These are phyloP conservation scores for Coluber constrictor DNA, from an alignment of 2,797 vertebrate genomes.

Conservation along the genomic window DNA sequence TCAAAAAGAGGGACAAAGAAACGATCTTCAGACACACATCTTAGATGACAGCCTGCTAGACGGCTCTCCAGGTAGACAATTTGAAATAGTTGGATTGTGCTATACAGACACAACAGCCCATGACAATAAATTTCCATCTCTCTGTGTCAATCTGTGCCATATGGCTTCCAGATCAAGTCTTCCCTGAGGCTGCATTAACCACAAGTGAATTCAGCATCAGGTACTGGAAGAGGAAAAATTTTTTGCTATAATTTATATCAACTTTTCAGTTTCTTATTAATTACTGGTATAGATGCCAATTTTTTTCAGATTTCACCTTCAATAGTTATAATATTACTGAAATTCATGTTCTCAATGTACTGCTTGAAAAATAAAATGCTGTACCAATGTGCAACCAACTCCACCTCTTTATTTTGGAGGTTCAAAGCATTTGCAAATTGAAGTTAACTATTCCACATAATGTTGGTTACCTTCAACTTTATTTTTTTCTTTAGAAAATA, in stretches of 20 bases:
- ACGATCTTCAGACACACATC: not conserved
- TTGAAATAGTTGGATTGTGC: not conserved
- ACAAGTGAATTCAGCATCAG: not conserved
- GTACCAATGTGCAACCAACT: not conserved
- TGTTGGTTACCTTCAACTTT: not conserved
- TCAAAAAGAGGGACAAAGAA: not conserved
- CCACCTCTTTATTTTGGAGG: not conserved
- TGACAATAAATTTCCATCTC: not conserved
- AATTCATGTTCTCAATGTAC: not conserved
- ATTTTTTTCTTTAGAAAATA: not conserved
- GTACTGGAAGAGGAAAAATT: not conserved
- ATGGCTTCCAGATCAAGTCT: not conserved
- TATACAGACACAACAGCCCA: not conserved
- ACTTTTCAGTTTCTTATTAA: not conserved
- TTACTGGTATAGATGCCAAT: not conserved
- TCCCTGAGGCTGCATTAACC: not conserved
- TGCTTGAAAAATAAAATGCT: not conserved
- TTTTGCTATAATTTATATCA: not conserved
- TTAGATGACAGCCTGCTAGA: not conserved
- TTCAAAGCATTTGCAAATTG: not conserved
- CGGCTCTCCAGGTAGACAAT: not conserved
- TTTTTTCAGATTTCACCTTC: not conserved
- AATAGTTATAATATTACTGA: not conserved
- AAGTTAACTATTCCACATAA: not conserved
- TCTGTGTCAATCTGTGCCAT: not conserved